These are phyloP conservation scores for Euproctis similis DNA, from an alignment of 2,888 invertebrate genomes.

Conservation along the genomic window DNA sequence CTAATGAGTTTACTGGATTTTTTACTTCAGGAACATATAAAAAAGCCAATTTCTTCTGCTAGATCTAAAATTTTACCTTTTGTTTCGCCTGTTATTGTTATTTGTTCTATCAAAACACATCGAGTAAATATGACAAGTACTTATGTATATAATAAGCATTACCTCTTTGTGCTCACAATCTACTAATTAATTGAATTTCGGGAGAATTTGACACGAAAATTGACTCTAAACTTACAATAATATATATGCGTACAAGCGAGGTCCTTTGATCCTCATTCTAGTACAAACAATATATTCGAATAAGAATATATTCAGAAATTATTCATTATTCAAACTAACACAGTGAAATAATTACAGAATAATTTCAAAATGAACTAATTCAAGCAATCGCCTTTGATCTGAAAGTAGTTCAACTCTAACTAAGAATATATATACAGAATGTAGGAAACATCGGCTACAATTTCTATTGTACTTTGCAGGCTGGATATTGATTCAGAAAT, in stretches of 20 bases:
- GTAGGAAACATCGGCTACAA: slow-evolving; percentile 27
- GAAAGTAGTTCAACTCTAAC: slow-evolving; percentile 1
- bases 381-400: slow-evolving; percentile 3
- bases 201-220: slow-evolving; percentile 75
- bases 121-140: slow-evolving; percentile 26
- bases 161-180: slow-evolving; percentile 44
- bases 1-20: no score
- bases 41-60: no score
- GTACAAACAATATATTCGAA: slow-evolving; percentile 14
- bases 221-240: slow-evolving; percentile 61
- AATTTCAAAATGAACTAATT: neutral
- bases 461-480: slow-evolving; percentile 66
- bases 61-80: no score
- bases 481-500: slow-evolving; percentile 32
- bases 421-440: slow-evolving; percentile 6
- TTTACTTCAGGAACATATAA: no score
- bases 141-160: slow-evolving; percentile 38
- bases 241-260: slow-evolving; percentile 34
- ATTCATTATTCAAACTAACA: slow-evolving; percentile 4
- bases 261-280: slow-evolving; percentile 14
- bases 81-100: no score
- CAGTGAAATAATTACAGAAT: neutral
- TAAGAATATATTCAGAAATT: slow-evolving; percentile 11
- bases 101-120: slow-evolving; percentile 38
- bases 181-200: slow-evolving; percentile 75